Evolutionary conservation across 35 echinoderm and acorn worm species (phyloP).

Genomic region (Patiria miniata): DNA sequence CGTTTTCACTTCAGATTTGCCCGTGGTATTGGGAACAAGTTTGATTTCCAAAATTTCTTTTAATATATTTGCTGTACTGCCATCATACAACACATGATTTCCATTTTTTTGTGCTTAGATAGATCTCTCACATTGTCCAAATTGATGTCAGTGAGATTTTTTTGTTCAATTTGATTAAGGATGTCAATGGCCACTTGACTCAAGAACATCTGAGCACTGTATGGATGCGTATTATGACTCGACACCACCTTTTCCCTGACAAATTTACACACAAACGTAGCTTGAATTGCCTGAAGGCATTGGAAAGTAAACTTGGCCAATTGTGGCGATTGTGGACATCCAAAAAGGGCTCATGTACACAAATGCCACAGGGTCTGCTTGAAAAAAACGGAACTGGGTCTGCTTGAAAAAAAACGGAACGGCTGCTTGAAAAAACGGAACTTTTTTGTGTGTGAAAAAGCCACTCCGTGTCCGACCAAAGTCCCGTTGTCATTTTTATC

Average conservation of each 20-base stretch:
- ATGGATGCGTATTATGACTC: constrained; percentile 19
- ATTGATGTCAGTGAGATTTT: constrained; percentile 17
- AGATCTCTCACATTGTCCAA: constrained; percentile 7
- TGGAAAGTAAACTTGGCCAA: constrained; percentile 31
- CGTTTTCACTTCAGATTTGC: constrained; percentile 38
- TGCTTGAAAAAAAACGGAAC: no score
- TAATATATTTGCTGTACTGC: background rate
- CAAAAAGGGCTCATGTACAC: constrained; percentile 41
- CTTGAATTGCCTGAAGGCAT: constrained; percentile 4
- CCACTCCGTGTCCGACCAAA: no score
- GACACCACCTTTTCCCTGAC: constrained; percentile 1
- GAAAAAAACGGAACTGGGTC: no score
- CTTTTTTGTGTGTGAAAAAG: no score
- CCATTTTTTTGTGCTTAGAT: background rate
- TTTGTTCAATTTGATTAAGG: background rate
- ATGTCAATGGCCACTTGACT: constrained; percentile 23
- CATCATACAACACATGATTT: background rate
- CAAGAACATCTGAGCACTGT: constrained; percentile 41
- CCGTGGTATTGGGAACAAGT: constrained; percentile 48
- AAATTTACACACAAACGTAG: constrained; percentile 47
- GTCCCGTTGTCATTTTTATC: no score
- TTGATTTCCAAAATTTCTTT: constrained; percentile 44
- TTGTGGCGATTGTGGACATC: constrained; percentile 35
- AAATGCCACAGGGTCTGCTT: no score
- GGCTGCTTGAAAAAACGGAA: no score